These are phyloP conservation scores for Drosophila eohydei DNA, from an alignment of 2,888 invertebrate genomes.

Conservation along the genomic window DNA sequence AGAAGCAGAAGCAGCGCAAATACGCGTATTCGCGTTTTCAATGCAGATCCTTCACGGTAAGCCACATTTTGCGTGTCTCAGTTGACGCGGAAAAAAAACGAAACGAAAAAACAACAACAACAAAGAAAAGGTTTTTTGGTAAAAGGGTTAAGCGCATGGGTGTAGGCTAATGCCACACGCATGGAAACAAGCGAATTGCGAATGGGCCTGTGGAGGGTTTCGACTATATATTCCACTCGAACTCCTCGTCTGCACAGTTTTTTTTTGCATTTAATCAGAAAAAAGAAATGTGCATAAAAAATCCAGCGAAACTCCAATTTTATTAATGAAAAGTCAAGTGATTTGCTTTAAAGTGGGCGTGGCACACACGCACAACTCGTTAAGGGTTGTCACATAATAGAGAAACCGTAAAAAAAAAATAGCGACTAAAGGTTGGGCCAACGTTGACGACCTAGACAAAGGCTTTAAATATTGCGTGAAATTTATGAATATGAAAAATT, in stretches of 20 bases:
- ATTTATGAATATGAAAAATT: conserved; percentile 49
- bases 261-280: conserved; percentile 37
- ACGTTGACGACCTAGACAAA: conserved; percentile 1
- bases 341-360: conserved; percentile 70
- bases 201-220: background rate
- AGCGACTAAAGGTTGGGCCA: background rate
- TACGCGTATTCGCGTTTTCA: conserved; percentile 58
- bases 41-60: conserved; percentile 64
- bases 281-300: conserved; percentile 15
- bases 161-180: conserved; percentile 52
- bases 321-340: conserved; percentile 78
- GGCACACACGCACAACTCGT: conserved; percentile 51
- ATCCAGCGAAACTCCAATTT: conserved; percentile 63
- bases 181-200: conserved; percentile 3
- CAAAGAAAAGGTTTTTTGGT: conserved; percentile 3
- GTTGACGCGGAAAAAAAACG: conserved; percentile 52
- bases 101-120: conserved; percentile 45
- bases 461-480: conserved; percentile 46
- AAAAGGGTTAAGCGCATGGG: conserved; percentile 59
- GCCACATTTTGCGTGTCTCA: conserved; percentile 74
- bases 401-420: background rate
- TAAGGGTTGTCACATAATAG: conserved; percentile 58
- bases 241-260: conserved; percentile 36
- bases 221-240: conserved; percentile 38
- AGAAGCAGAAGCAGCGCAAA: conserved; percentile 46